phyloP scores from a whole-genome alignment of 2,888 invertebrate species.

The Yponomeuta plumbellus region DNA sequence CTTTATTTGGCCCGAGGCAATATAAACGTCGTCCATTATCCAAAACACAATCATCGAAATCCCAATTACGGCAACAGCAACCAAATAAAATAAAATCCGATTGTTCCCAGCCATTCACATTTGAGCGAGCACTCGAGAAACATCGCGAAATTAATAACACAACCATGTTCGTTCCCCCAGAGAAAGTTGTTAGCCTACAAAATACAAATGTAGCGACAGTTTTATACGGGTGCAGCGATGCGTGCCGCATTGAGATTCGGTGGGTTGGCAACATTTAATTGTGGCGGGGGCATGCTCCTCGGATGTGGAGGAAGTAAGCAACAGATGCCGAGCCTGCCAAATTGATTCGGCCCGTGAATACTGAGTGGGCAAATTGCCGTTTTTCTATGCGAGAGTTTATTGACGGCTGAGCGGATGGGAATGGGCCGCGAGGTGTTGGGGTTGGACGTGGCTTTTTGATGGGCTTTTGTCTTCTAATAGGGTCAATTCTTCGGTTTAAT shows the following conservation, averaged over 20 bases:
- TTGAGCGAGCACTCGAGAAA: background rate
- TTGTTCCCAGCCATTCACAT: background rate
- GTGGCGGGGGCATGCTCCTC: constrained; percentile 33
- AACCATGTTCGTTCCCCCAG: constrained; percentile 22
- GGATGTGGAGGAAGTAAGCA: constrained; percentile 24
- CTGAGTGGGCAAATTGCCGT: constrained; percentile 15
- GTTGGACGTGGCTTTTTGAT: background rate
- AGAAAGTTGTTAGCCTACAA: constrained; percentile 16
- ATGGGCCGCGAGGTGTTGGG: background rate
- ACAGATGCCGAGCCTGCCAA: constrained; percentile 26
- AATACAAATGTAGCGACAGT: constrained; percentile 12
- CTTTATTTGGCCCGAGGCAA: background rate
- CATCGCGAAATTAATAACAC: constrained; percentile 6
- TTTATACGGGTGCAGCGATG: constrained; percentile 37
- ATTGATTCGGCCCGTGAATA: constrained; percentile 19
- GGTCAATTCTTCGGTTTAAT: background rate
- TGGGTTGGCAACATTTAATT: constrained; percentile 69
- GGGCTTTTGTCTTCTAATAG: background rate
- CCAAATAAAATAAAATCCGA: background rate
- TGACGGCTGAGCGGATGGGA: background rate
- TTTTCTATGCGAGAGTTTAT: constrained; percentile 1
- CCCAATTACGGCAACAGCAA: background rate
- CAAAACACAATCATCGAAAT: constrained; percentile 1
- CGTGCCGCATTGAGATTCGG: constrained; percentile 52
- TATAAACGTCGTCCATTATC: background rate